Conservation (phyloP, 2,113 vertebrate genomes). For the Oreochromis tanganicae region DNA sequence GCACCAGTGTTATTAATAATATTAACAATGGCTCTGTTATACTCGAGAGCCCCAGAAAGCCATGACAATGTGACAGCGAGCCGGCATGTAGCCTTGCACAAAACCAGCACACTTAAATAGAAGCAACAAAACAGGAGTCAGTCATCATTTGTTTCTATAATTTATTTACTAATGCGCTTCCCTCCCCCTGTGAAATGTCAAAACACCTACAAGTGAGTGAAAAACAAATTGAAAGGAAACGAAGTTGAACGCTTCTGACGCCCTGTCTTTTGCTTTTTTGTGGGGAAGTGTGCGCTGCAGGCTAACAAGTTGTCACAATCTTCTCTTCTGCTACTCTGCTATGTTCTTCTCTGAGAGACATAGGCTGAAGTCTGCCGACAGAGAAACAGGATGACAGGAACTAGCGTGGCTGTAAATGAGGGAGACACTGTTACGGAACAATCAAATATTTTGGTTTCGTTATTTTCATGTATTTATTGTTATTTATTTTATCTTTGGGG, state of each 20-base stretch:
- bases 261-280: not conserved
- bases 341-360: not conserved
- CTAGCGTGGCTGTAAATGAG: not conserved
- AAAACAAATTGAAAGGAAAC: not conserved
- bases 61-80: not conserved
- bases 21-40: not conserved
- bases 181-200: not conserved
- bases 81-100: accelerated
- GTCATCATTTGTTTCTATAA: not conserved
- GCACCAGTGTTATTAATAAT: not conserved
- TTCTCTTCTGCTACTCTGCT: not conserved
- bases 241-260: not conserved
- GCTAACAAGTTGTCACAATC: not conserved
- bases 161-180: not conserved
- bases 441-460: not conserved
- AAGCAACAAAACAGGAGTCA: not conserved
- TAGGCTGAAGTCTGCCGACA: not conserved
- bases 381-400: not conserved
- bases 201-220: not conserved
- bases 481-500: not conserved
- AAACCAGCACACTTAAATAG: not conserved
- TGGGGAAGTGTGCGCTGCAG: not conserved
- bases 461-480: not conserved
- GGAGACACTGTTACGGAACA: not conserved
- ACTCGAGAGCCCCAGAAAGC: not conserved